These are phyloP conservation scores for Strix aluco DNA, from an alignment of 2,113 vertebrate species.

Conservation along the genomic window DNA sequence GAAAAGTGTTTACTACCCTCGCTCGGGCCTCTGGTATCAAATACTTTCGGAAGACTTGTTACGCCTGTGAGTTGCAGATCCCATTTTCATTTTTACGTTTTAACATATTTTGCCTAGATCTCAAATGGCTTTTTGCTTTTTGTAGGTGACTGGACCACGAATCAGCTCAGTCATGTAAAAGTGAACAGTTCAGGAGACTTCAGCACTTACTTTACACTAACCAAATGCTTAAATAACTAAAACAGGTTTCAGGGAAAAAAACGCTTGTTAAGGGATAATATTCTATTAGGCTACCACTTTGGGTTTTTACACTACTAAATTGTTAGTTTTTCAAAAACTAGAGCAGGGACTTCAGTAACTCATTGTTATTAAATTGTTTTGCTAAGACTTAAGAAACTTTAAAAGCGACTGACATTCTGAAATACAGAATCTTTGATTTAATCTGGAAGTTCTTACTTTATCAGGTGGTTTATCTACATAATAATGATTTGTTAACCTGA, in stretches of 20 bases:
- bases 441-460: not conserved
- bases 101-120: not conserved
- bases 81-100: not conserved
- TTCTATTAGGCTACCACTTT: not conserved
- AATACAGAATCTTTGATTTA: not conserved
- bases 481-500: not conserved
- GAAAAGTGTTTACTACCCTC: not conserved
- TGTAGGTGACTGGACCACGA: not conserved
- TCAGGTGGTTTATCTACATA: not conserved
- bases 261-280: not conserved
- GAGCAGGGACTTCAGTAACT: not conserved
- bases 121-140: not conserved
- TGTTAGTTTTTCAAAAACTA: not conserved
- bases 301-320: not conserved
- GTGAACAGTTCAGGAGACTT: not conserved
- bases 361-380: not conserved
- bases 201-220: not conserved
- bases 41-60: not conserved
- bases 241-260: not conserved
- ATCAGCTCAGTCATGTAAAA: not conserved
- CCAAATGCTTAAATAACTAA: not conserved
- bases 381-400: not conserved
- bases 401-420: not conserved
- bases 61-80: not conserved
- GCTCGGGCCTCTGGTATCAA: not conserved